Conservation (phyloP, 2,113 vertebrate species). For the Brachypodius melanocephalos region DNA sequence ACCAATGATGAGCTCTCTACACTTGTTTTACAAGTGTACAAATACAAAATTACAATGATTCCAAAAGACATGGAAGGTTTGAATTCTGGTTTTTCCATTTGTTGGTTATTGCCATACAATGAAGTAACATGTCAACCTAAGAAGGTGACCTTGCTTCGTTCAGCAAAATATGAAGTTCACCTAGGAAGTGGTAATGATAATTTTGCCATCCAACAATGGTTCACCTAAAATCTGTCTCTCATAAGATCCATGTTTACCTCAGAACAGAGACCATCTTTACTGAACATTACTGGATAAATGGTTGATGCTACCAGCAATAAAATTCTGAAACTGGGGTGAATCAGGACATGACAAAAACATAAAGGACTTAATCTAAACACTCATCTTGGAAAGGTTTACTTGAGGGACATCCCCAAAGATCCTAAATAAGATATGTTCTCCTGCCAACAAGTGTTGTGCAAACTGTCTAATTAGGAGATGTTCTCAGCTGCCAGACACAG, state of each 20-base stretch:
- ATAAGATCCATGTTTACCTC: not conserved
- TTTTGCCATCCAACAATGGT: not conserved
- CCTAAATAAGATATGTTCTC: not conserved
- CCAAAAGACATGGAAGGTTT: not conserved
- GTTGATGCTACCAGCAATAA: not conserved
- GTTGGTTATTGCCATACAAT: not conserved
- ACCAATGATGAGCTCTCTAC: not conserved
- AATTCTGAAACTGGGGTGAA: not conserved
- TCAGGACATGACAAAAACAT: not conserved
- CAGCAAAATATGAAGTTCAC: not conserved
- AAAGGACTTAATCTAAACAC: not conserved
- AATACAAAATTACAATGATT: not conserved
- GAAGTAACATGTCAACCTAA: not conserved
- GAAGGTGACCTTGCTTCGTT: not conserved
- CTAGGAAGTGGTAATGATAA: not conserved
- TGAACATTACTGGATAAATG: not conserved
- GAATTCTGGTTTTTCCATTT: not conserved
- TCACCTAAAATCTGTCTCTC: not conserved
- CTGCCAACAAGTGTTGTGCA: conserved; percentile 14
- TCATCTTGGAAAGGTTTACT: conserved; percentile 7
- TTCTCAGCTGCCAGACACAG: not conserved
- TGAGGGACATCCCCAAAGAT: not conserved
- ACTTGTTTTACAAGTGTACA: not conserved
- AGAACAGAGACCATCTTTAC: not conserved
- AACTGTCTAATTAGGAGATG: conserved; percentile 11